Percentiles rank a stretch among this genome's conserved stretches.
phyloP scores from a whole-genome alignment of 2,797 vertebrate species.

The Chaetodon trifasciatus region DNA sequence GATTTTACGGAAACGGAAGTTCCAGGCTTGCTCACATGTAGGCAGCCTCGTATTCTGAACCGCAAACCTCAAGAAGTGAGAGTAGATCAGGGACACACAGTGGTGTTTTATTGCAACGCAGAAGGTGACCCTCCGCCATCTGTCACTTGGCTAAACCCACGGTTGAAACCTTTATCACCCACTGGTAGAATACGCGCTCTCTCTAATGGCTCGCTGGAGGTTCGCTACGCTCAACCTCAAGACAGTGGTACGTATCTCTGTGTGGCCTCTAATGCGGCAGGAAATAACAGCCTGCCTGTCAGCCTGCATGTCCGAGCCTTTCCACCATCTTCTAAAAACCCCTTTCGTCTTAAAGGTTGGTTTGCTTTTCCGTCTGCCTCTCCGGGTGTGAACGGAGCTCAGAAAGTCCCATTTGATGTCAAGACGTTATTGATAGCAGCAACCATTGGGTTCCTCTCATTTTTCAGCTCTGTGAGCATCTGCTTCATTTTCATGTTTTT shows the following conservation, averaged over 20 bases:
- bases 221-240: slow-evolving; percentile 86
- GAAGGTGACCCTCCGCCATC: slow-evolving; percentile 89
- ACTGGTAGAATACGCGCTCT: slow-evolving; percentile 85
- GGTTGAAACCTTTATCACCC: slow-evolving; percentile 71
- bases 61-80: slow-evolving; percentile 76
- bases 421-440: slow-evolving; percentile 88
- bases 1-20: slow-evolving; percentile 84
- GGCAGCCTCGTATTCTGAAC: slow-evolving; percentile 82
- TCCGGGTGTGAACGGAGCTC: slow-evolving; percentile 59
- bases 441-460: slow-evolving; percentile 90
- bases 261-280: slow-evolving; percentile 88
- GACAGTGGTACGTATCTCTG: slow-evolving; percentile 90
- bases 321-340: slow-evolving; percentile 68
- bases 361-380: slow-evolving; percentile 71
- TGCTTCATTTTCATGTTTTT: slow-evolving; percentile 92
- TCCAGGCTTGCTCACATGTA: slow-evolving; percentile 86
- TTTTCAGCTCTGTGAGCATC: slow-evolving; percentile 89
- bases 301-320: slow-evolving; percentile 83
- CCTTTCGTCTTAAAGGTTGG: slow-evolving; percentile 75
- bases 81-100: slow-evolving; percentile 86
- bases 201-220: slow-evolving; percentile 88
- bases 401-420: slow-evolving; percentile 81
- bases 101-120: slow-evolving; percentile 85
- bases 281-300: slow-evolving; percentile 86
- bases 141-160: slow-evolving; percentile 88